Evolutionary conservation across 2,888 invertebrate species (phyloP), one percentile per base, ranked within the genome.

Genomic region (Drosophila merina): DNA sequence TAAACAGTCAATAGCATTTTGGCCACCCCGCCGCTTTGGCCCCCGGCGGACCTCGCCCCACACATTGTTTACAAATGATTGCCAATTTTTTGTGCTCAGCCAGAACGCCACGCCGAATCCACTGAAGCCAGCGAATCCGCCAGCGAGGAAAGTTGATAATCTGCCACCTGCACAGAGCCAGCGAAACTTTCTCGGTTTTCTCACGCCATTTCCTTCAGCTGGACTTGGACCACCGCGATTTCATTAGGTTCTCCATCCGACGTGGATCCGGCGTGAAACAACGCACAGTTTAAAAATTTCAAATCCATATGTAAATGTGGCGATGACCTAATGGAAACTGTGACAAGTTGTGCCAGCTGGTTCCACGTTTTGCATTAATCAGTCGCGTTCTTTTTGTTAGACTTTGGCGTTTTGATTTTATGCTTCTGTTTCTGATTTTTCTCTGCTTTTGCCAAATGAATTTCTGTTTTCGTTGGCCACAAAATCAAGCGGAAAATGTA

Each of bases 31-130:
- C 30, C 48, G 30, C 57, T 30, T 51, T 47, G 67, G 58, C 72
- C 51, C 57, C 42, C 51, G 51, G 28, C 50, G 49, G 57, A 67
- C 66, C 68, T 71, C 70, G 63, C 50, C 67, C 66, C 74, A 82
- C 76, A 87, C 79, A 87, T 75, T 84, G 85, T 78, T 85, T 81
- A 85, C 87, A 81, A 81, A 87, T 81, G 79, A 84, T 85, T 81
- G 81, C 87, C 81, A 85, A 82, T 87, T 82, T 82, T 72, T 55
- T 14, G 28, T 49, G 38, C 31, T 52, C 47, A 36, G 30, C 12
- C 45, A 40, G 49, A 62, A 55, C 25, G 10, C 36, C n/a, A 36
- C 12, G 36, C 36, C n/a, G n/a, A 5, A 33, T 33, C 33, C 33
- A 33, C 3, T 4, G 9, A 38, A 38, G 12, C 38, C 38, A 49